Evolutionary conservation across 2,113 vertebrate species (phyloP).

Genomic region (Antigone vipio): DNA sequence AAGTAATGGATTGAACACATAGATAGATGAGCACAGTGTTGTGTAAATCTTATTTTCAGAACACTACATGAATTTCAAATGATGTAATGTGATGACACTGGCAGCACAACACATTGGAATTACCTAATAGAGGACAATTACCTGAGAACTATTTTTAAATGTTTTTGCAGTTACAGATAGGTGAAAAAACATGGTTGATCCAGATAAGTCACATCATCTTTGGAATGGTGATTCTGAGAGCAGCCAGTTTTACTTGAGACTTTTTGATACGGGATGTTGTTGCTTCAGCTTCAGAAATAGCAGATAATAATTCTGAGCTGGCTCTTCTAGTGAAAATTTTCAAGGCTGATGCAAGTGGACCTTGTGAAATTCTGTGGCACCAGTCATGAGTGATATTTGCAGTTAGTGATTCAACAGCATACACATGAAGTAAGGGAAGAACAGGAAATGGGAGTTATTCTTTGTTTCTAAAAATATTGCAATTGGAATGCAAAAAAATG

Average conservation of each 20-base stretch:
- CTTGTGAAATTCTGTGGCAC: constrained; percentile 8
- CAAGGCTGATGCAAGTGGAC: not conserved
- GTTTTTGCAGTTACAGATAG: not conserved
- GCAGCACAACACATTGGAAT: not conserved
- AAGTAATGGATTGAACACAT: not conserved
- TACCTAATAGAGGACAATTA: not conserved
- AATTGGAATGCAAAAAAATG: not conserved
- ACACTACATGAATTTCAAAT: constrained; percentile 3
- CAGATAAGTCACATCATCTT: not conserved
- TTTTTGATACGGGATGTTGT: not conserved
- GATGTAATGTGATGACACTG: not conserved
- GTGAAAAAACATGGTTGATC: not conserved
- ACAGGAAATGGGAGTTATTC: constrained; percentile 52
- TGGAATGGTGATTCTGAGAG: not conserved
- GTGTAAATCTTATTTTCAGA: constrained; percentile 21
- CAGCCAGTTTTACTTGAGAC: not conserved
- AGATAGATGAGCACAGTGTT: not conserved
- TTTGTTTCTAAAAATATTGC: constrained; percentile 42
- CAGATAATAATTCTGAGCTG: not conserved
- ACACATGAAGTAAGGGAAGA: not conserved
- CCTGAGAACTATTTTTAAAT: not conserved
- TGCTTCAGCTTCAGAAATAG: not conserved
- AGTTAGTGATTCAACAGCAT: not conserved
- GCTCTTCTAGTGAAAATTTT: not conserved
- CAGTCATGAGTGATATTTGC: not conserved